Evolutionary conservation across 92 coral and sea anemone species (phyloP), one percentile per base, ranked within the genome.

Genomic region (Siderastrea siderea): DNA sequence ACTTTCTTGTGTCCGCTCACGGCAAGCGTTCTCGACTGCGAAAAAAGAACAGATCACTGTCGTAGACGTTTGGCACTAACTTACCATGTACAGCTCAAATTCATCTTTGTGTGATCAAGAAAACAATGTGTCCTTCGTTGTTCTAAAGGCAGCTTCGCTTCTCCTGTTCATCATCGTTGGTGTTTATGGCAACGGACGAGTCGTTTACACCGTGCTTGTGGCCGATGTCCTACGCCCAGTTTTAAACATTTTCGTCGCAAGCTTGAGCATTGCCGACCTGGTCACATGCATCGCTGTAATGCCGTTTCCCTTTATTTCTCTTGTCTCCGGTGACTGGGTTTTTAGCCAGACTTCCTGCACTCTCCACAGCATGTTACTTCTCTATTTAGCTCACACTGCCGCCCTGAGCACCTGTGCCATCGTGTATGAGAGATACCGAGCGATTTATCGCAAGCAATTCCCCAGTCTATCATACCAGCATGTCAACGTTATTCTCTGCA

Each of bases 391-490:
- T 47, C 80, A 84, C 9, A 81, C 61, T 0, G 74, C 69, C 7
- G 58, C 50, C 26, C 49, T 84, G 0, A 72, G 64, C 12, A 38
- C 64, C 43, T 16, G 54, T 3, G 65, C 81, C 7, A 65, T 84
- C 15, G 81, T 84, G 26, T 84, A 61, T 47, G 88, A 74, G 6
- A n/a, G 81, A 38, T 84, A 74, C 44, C 81, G 16, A 50, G 67
- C 81, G 4, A 84, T 84, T 16, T 71, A 59, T 11, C 80, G 74
- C 61, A 71, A 26, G 78, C 80, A 71, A 62, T 84, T 19, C 57
- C 81, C 88, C 13, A 84, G 81, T 84, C 59, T 73, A 48, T 84
- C 88, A 14, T 16, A 45, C 8, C 15, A 44, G 7, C 43, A 61
- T 12, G 64, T 57, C 2, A 48, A 4, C n/a, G 11, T 50, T 4